A percentile compares a stretch with the other conserved stretches of the same genome.
phyloP scores from a whole-genome alignment of 2,113 vertebrate species.

The Tylochromis polylepis region DNA sequence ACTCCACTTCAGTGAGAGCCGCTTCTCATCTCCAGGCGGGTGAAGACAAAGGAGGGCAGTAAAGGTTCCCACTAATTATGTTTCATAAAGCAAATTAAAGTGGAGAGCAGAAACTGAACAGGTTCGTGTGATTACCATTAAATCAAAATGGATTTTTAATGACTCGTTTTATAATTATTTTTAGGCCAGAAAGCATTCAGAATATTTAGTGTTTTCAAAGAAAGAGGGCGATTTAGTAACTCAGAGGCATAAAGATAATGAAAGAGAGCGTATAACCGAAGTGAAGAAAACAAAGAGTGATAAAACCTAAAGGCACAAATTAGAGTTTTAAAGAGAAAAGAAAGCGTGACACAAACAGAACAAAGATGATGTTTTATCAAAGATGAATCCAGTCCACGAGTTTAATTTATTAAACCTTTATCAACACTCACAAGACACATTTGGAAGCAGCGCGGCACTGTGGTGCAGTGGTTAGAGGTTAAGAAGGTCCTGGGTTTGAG shows the following conservation, averaged over 20 bases:
- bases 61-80: constrained; percentile 42
- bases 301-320: not conserved
- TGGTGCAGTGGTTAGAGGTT: not conserved
- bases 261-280: not conserved
- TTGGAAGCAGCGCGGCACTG: not conserved
- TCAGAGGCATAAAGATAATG: not conserved
- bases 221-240: not conserved
- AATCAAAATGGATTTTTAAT: constrained; percentile 23
- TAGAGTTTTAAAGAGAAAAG: not conserved
- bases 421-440: not conserved
- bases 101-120: constrained; percentile 1
- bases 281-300: not conserved
- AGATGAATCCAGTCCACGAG: not conserved
- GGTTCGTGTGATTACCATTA: constrained; percentile 18
- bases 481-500: not conserved
- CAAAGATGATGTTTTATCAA: not conserved
- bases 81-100: constrained; percentile 31
- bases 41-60: constrained; percentile 15
- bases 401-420: not conserved
- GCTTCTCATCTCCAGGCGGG: constrained; percentile 24
- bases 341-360: not conserved
- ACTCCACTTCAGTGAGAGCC: not conserved
- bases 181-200: not conserved
- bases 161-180: not conserved
- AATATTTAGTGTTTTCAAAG: not conserved